Evolutionary conservation across 2,797 vertebrate species (phyloP), one percentile per base, ranked within the genome.

Genomic region (Eutrigla gurnardus): DNA sequence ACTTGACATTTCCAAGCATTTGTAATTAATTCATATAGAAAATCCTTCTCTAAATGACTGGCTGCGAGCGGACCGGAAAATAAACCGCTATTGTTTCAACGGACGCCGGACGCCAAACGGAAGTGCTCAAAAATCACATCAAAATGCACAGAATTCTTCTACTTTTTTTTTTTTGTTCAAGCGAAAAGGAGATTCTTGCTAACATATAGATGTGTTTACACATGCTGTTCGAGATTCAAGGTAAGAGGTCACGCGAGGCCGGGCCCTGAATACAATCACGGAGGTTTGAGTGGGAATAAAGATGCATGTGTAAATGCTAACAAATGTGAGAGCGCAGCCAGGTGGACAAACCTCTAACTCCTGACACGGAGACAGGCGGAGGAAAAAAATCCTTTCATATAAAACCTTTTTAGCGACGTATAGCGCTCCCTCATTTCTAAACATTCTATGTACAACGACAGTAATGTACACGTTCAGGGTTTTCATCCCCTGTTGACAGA

Each of bases 1-100:
- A 93, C 92, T 93, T 94, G 94, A 94, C 93, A 95, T 94, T 94
- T 94, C 86, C 40, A 88, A 93, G 92, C 88, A 91, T 93, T 93
- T 94, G 91, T 93, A 94, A 93, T 93, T 92, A 93, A 93, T 93
- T 91, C 85, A 91, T 92, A 91, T 91, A 84, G 85, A 90, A 91
- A 90, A 85, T 78, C 83, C 50, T 64, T n/a, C 66, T 82, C 79
- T 83, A 87, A 92, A 92, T 81, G 88, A 86, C 73, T 76, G 68
- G 70, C 77, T 58, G 12, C 36, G 71, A 85, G 71, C 70, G 52
- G 70, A 68, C 61, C 49, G 82, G 45, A 87, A 89, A 80, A 80
- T 65, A 88, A 25, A 76, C 71, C 0, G 55, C 78, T 77, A 86
- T 92, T 87, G 90, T 90, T 80, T 75, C 80, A 85, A 89, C 81